phyloP scores from a whole-genome alignment of 30 jellyfish, hydroid and myxozoan species.

The Catostylus mosaicus region DNA sequence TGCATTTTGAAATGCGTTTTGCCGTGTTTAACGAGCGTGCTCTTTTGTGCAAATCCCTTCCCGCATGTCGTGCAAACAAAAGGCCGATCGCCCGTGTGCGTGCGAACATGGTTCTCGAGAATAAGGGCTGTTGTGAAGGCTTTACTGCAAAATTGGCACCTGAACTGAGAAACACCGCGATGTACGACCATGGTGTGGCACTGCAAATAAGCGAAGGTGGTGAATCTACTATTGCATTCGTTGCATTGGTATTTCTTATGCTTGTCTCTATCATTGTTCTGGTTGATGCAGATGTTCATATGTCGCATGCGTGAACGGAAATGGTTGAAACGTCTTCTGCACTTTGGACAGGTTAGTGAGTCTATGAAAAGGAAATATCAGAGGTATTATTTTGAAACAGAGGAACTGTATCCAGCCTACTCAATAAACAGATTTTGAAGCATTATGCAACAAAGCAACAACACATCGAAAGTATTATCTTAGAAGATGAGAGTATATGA shows the following conservation, averaged over 20 bases:
- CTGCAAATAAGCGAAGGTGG: conserved; percentile 31
- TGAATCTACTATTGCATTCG: conserved; percentile 41
- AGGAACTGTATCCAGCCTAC: neutral
- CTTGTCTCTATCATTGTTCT: neutral
- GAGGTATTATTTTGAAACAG: no score
- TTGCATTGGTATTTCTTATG: conserved; percentile 43
- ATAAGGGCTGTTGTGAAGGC: conserved; percentile 52
- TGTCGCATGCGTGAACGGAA: conserved; percentile 14
- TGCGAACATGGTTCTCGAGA: conserved; percentile 46
- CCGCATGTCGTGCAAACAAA: conserved; percentile 37
- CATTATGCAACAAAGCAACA: no score
- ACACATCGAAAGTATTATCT: no score
- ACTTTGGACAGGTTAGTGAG: conserved; percentile 31
- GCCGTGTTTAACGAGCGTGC: conserved; percentile 52
- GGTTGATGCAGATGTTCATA: conserved; percentile 22
- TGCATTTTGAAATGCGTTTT: conserved; percentile 24
- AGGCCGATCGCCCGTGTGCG: conserved; percentile 69
- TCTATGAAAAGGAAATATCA: neutral
- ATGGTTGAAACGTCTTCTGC: conserved; percentile 35
- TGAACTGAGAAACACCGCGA: conserved; percentile 17
- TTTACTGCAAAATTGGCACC: conserved; percentile 50
- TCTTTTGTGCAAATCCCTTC: conserved; percentile 51
- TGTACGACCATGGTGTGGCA: conserved; percentile 60
- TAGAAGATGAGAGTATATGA: no score
- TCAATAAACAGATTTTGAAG: neutral